Evolutionary conservation across 2,888 invertebrate species (phyloP).

Genomic region (Andrena bicolor): DNA sequence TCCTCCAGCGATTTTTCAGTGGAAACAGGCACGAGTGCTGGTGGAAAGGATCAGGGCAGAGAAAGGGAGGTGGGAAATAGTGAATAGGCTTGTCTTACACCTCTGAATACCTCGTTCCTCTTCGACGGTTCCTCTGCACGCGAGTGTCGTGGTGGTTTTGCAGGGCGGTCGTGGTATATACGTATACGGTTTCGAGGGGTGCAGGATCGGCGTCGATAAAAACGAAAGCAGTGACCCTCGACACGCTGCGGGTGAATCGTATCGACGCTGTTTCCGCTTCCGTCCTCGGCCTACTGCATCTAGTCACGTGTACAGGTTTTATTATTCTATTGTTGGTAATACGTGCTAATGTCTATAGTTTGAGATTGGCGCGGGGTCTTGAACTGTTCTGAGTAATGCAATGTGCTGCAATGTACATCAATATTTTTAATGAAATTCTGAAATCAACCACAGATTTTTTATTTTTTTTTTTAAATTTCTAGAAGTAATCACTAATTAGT

Average conservation of each 20-base stretch:
- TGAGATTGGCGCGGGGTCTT: too few relatives aligned
- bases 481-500: too few relatives aligned
- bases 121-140: conserved; percentile 26
- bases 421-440: too few relatives aligned
- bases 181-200: conserved; percentile 10
- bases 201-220: conserved; percentile 42
- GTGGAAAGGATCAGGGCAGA: neutral
- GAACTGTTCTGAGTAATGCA: too few relatives aligned
- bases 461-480: too few relatives aligned
- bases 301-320: conserved; percentile 9
- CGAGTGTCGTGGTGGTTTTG: conserved; percentile 20
- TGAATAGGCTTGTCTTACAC: conserved; percentile 8
- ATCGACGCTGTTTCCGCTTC: conserved; percentile 38
- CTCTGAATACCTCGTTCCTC: conserved; percentile 33
- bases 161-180: conserved; percentile 23
- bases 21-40: neutral
- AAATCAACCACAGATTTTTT: too few relatives aligned
- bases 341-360: too few relatives aligned
- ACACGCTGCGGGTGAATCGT: conserved; percentile 33
- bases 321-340: too few relatives aligned
- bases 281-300: conserved; percentile 7
- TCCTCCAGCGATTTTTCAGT: neutral
- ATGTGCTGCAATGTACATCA: too few relatives aligned
- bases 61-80: neutral
- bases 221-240: conserved; percentile 10